A percentile compares a stretch with the other conserved stretches of the same genome.
phyloP scores from a whole-genome alignment of 2,888 invertebrate genomes.

The Anagyrus pseudococci region DNA sequence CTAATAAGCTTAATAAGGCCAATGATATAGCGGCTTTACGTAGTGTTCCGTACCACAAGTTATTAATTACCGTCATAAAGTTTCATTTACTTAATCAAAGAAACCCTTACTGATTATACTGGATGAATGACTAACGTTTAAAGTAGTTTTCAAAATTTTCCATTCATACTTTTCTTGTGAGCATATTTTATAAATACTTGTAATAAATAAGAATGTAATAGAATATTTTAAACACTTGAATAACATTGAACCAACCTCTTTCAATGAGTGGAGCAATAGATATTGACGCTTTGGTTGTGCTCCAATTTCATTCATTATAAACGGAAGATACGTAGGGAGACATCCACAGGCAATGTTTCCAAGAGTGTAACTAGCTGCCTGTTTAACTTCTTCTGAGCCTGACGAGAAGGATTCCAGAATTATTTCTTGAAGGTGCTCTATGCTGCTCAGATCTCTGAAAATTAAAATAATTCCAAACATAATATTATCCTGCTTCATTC shows the following conservation, averaged over 20 bases:
- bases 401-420: constrained; percentile 89
- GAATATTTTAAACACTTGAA: background rate
- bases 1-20: too few relatives aligned
- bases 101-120: too few relatives aligned
- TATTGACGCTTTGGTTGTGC: constrained; percentile 95
- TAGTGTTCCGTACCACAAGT: too few relatives aligned
- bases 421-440: constrained; percentile 77
- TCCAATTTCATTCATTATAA: constrained; percentile 92
- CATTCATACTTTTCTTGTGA: too few relatives aligned
- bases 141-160: too few relatives aligned
- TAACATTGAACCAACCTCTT: constrained; percentile 76
- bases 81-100: too few relatives aligned
- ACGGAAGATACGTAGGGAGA: constrained; percentile 89
- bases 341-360: constrained; percentile 97
- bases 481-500: too few relatives aligned
- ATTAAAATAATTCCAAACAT: constrained; percentile 18
- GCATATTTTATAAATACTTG: too few relatives aligned
- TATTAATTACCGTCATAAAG: too few relatives aligned
- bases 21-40: too few relatives aligned
- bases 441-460: constrained; percentile 78
- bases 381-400: constrained; percentile 95
- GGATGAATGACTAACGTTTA: too few relatives aligned
- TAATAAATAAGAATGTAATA: background rate
- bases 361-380: constrained; percentile 95
- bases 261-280: constrained; percentile 92